Evolutionary conservation across 2,113 vertebrate genomes (phyloP).

Genomic region (Aythya baeri): DNA sequence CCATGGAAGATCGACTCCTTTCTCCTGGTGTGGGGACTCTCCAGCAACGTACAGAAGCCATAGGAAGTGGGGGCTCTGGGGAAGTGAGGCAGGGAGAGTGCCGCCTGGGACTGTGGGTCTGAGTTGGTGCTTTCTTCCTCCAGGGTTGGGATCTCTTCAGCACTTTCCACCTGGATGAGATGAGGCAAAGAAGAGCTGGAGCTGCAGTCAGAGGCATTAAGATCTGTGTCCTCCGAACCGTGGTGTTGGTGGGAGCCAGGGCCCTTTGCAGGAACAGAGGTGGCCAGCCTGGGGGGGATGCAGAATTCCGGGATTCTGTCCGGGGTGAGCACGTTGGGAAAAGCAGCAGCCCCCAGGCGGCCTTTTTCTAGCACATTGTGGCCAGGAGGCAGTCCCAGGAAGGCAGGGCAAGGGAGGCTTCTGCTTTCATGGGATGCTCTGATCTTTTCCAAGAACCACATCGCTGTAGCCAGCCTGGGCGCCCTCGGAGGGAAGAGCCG

Average conservation of each 20-base stretch:
- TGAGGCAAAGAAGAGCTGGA: slow-evolving; percentile 50
- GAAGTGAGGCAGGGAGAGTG: slow-evolving; percentile 87
- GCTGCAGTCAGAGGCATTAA: not conserved
- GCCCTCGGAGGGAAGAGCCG: not conserved
- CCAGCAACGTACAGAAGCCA: slow-evolving; percentile 88
- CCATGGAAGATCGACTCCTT: slow-evolving; percentile 92
- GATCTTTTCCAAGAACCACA: slow-evolving; percentile 75
- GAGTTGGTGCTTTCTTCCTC: slow-evolving; percentile 87
- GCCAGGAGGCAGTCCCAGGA: slow-evolving; percentile 14
- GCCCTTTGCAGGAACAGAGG: not conserved
- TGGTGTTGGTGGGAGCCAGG: not conserved
- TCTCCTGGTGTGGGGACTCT: slow-evolving; percentile 89
- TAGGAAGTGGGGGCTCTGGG: slow-evolving; percentile 86
- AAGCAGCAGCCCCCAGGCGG: not conserved
- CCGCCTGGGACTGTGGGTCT: slow-evolving; percentile 88
- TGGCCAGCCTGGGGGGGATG: slow-evolving; percentile 74
- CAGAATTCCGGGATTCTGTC: slow-evolving; percentile 80
- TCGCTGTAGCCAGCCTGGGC: not conserved
- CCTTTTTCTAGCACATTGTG: not conserved
- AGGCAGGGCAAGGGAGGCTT: not conserved
- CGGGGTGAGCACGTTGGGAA: slow-evolving; percentile 77
- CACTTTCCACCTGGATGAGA: slow-evolving; percentile 89
- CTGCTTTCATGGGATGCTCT: slow-evolving; percentile 1
- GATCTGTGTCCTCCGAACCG: not conserved
- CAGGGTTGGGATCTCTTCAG: slow-evolving; percentile 74